A percentile compares a stretch with the other conserved stretches of the same genome.
Conservation (phyloP, 2,888 invertebrate species). For the Sceliomorpha sp. region DNA sequence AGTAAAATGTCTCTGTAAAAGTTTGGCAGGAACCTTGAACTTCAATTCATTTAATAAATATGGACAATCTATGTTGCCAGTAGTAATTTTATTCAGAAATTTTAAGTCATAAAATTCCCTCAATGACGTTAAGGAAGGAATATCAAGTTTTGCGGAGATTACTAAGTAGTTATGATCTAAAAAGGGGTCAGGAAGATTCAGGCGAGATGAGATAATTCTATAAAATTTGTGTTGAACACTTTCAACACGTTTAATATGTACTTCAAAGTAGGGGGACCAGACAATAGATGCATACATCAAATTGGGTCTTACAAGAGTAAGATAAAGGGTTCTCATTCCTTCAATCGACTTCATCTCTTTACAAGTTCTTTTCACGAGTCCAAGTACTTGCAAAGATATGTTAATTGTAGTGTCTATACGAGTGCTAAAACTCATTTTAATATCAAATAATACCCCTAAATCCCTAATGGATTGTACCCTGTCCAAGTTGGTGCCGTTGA, state of each 20-base stretch:
- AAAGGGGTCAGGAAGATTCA: constrained; percentile 2
- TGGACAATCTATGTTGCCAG: constrained; percentile 2
- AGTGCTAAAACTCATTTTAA: not conserved
- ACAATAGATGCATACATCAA: constrained; percentile 2
- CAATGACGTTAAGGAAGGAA: not conserved
- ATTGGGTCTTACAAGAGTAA: not conserved
- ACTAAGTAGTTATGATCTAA: constrained; percentile 1
- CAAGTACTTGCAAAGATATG: not conserved
- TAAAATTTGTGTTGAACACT: too few species aligned
- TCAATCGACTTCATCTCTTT: not conserved
- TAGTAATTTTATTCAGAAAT: not conserved
- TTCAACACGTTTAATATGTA: not conserved
- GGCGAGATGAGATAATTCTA: not conserved
- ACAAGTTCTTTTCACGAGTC: too few species aligned
- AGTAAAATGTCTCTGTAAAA: too few species aligned
- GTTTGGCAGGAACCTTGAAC: constrained; percentile 9
- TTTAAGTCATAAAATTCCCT: not conserved
- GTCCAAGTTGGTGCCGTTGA: not conserved
- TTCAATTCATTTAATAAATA: constrained; percentile 3
- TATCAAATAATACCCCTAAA: constrained; percentile 3
- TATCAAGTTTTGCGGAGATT: not conserved
- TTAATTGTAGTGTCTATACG: not conserved
- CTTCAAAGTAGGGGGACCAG: not conserved
- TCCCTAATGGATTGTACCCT: constrained; percentile 1
- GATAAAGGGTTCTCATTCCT: constrained; percentile 9